These are phyloP conservation scores for Anas platyrhynchos DNA, from an alignment of 2,113 vertebrate species.

Conservation along the genomic window DNA sequence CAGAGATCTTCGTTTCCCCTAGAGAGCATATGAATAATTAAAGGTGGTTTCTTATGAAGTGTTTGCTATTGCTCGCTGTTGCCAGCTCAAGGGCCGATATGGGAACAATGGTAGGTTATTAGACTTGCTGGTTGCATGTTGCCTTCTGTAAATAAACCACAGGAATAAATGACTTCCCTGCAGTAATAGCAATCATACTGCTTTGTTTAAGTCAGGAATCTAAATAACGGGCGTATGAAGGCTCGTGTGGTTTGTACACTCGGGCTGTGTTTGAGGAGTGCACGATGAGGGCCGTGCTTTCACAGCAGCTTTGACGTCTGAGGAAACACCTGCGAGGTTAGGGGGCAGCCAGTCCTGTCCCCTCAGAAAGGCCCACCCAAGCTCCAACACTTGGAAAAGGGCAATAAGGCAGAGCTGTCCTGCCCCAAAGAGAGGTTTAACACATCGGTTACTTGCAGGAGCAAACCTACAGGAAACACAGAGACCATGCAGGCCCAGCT, in stretches of 20 bases:
- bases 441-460: accelerated
- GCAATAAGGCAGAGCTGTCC: neutral
- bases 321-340: neutral
- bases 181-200: conserved; percentile 2
- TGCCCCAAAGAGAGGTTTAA: neutral
- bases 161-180: conserved; percentile 2
- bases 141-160: conserved; percentile 58
- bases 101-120: conserved; percentile 51
- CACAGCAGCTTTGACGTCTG: neutral
- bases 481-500: neutral
- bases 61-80: conserved; percentile 33
- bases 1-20: conserved; percentile 56
- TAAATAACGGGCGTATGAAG: neutral
- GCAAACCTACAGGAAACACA: neutral
- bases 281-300: neutral
- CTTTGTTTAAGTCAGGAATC: conserved; percentile 20
- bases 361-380: neutral
- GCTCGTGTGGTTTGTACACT: neutral
- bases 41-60: conserved; percentile 69
- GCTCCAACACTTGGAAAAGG: neutral
- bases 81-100: neutral
- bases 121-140: conserved; percentile 27
- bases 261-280: neutral
- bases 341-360: accelerated
- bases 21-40: conserved; percentile 72